Evolutionary conservation across 37 sponge, comb jelly and placozoan species (phyloP), one percentile per base, ranked within the genome.

Genomic region (Ephydatia muelleri): DNA sequence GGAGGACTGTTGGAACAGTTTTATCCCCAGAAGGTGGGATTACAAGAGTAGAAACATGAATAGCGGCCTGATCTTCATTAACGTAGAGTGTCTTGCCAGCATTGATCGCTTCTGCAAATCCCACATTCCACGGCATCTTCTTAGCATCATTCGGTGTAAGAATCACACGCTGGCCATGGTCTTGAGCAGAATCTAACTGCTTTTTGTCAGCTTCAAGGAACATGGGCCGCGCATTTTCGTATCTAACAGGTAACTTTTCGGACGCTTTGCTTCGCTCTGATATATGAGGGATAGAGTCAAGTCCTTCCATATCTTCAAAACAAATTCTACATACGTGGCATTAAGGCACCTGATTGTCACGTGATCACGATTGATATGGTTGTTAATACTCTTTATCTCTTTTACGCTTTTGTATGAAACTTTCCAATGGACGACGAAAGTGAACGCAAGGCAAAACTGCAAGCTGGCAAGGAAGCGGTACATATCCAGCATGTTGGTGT

Each of bases 61-160:
- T 85, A 5, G 94, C 81, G 11, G 94, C 91, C 68, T 97, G 97
- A 65, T 97, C 97, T 49, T 97, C 97, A 73, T 95, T 97, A 2
- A 82, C 81, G 68, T 89, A 91, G 30, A 91, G 67, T 28, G 86
- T 89, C 73, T 97, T 97, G 0, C 97, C 97, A 22, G 97, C 89
- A 68, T 97, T 97, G 21, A 97, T 97, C 27, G 89, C 82, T 64
- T 96, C 97, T 1, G 97, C 97, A 78, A 94, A 96, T 5, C 97
- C 97, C 22, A 92, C 81, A 38, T 83, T 70, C 97, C 97, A 96
- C 4, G 97, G 95, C 84, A 96, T 80, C 31, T 80, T 74, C 0
- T 64, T 73, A 27, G 57, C 65, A 75, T 92, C 75, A n/a, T 70
- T 70, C 3, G 97, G 97, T 0, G 74, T 74, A 6, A 97, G 76